Base-by-base conservation (phyloP, 1,140 invertebrate species). In the Rhyacophila brunnea region DNA sequence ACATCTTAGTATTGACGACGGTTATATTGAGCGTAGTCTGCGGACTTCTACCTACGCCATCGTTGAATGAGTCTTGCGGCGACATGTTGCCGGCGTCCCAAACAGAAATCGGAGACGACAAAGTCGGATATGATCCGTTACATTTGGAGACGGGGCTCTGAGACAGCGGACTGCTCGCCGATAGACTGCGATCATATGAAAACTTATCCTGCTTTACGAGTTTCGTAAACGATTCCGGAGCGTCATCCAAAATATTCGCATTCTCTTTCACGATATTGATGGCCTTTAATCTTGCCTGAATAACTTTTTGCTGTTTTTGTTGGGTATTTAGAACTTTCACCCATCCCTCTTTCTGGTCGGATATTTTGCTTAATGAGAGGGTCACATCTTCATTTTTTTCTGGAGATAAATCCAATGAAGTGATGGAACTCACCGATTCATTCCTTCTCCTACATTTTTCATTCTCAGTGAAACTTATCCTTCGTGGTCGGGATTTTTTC, bases 1-100 rank as follows among this genome's bases (percentile, higher is more conserved):
- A 86, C 15, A 85, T 51, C 68, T 81, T 84, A n/a, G 75, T 74
- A 32, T 75, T 74, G 38, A 75, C 63, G 46, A 74, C 71, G 42
- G 67, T 75, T 43, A 78, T 72, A 36, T 74, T 63, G 11, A 78
- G 50, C 52, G 69, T 70, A 1, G 69, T 67, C 58, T 74, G 71
- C 13, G 69, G 68, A 47, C 69, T 70, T 28, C 65, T 63, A 42
- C 63, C 58, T 38, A 68, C 17, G 15, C 42, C 13, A 13, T 49
- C 45, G 67, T 67, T 18, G 54, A 45, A 45, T 11, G 68, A 69
- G 13, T 74, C 67, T 28, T 28, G 23, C 4, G 23, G 23, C 63
- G 15, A 46, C 5, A 5, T 17, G n/a, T 46, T 7, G 5, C 18
- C 5, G 10, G 50, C 28, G 14, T 51, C 47, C 19, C 14, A 35